Evolutionary conservation across 2,888 invertebrate genomes (phyloP).

Genomic region (Lamellibrachia satsuma): DNA sequence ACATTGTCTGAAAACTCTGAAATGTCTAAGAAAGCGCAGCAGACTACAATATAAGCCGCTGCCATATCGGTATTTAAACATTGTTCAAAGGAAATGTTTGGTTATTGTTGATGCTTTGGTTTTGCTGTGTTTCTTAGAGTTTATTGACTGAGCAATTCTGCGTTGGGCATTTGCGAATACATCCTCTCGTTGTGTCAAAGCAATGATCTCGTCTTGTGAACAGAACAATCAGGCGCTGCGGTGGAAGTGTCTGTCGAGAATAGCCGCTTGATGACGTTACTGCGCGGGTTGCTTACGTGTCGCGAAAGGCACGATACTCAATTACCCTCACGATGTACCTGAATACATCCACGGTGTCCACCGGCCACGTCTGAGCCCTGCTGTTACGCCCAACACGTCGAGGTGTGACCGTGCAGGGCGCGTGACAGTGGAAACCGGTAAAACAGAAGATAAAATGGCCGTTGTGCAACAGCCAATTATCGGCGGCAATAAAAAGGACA

Average conservation of each 20-base stretch:
- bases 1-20: no score
- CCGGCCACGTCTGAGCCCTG: neutral
- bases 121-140: neutral
- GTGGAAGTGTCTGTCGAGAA: neutral
- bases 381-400: neutral
- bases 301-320: neutral
- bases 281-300: neutral
- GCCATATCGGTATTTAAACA: no score
- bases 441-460: conserved; percentile 17
- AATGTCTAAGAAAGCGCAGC: no score
- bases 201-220: neutral
- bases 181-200: neutral
- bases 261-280: neutral
- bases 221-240: neutral
- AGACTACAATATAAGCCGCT: no score
- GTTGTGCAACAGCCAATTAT: neutral
- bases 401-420: neutral
- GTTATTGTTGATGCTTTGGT: neutral
- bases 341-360: neutral
- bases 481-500: conserved; percentile 13
- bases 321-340: neutral
- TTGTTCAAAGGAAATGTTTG: neutral
- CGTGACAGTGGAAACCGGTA: neutral
- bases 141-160: no score
- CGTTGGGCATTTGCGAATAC: no score